phyloP scores from a whole-genome alignment of 2,888 invertebrate genomes.

The Busseola fusca region DNA sequence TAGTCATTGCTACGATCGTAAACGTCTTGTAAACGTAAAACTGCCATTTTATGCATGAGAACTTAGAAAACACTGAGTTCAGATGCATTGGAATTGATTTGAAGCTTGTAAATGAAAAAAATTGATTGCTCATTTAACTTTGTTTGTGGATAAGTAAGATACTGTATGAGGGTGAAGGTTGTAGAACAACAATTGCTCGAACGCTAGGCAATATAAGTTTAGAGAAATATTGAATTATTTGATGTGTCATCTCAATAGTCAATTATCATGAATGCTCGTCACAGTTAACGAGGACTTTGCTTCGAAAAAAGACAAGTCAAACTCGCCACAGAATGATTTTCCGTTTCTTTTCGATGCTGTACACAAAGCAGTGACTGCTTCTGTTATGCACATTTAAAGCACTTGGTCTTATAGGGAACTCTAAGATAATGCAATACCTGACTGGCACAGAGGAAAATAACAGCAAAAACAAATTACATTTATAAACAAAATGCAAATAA shows the following conservation, averaged over 20 bases:
- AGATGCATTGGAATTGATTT: constrained; percentile 35
- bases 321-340: neutral
- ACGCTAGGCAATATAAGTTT: neutral
- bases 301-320: neutral
- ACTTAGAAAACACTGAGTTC: constrained; percentile 40
- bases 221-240: constrained; percentile 8
- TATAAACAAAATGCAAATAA: constrained; percentile 41
- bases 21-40: constrained; percentile 47
- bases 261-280: constrained; percentile 13
- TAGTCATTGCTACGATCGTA: constrained; percentile 46
- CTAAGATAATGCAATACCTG: constrained; percentile 39
- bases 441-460: constrained; percentile 43
- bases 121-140: constrained; percentile 20
- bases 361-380: neutral
- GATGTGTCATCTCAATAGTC: neutral
- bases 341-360: neutral
- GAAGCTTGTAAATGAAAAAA: constrained; percentile 25
- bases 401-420: neutral
- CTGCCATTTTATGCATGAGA: constrained; percentile 45
- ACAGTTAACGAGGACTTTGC: neutral
- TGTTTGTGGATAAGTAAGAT: constrained; percentile 1
- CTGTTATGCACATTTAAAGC: constrained; percentile 5
- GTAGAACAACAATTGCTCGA: neutral
- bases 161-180: constrained; percentile 6
- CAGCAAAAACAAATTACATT: constrained; percentile 37